Conservation (phyloP, 2,888 invertebrate genomes). For the Lacanobia wlatinum region DNA sequence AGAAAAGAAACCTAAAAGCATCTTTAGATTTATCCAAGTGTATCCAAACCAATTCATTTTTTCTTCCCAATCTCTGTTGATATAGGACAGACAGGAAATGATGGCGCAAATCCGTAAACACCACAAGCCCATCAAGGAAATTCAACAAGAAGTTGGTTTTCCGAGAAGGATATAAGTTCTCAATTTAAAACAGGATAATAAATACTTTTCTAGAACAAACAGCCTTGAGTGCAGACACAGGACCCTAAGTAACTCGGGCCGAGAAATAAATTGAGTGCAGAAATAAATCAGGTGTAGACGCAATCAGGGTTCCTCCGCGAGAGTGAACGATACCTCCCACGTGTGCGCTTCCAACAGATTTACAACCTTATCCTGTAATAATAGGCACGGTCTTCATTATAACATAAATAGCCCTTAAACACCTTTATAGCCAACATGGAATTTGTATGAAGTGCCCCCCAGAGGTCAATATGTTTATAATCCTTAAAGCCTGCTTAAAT, state of each 20-base stretch:
- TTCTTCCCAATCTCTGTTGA: background rate
- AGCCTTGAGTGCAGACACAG: constrained; percentile 22
- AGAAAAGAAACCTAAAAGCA: background rate
- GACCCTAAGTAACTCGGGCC: constrained; percentile 41
- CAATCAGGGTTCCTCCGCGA: constrained; percentile 77
- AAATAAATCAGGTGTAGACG: constrained; percentile 78
- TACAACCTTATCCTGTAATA: constrained; percentile 77
- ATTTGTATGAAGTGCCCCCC: constrained; percentile 48
- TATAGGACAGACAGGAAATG: constrained; percentile 20
- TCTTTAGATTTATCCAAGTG: background rate
- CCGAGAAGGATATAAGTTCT: constrained; percentile 12
- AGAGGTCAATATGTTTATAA: constrained; percentile 53
- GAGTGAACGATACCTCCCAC: constrained; percentile 75
- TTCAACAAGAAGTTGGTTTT: constrained; percentile 10
- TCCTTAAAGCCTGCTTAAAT: constrained; percentile 27
- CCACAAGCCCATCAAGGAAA: constrained; percentile 5
- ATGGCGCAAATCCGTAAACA: constrained; percentile 6
- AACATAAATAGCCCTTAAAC: constrained; percentile 66
- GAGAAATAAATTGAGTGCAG: constrained; percentile 66
- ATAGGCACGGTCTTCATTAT: constrained; percentile 71
- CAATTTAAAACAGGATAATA: constrained; percentile 29
- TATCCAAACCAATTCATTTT: background rate
- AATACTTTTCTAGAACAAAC: constrained; percentile 32
- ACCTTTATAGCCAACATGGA: constrained; percentile 56
- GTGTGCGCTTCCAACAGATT: constrained; percentile 76